Conservation (phyloP, 2,888 invertebrate genomes). For the Bhutanitis thaidina region DNA sequence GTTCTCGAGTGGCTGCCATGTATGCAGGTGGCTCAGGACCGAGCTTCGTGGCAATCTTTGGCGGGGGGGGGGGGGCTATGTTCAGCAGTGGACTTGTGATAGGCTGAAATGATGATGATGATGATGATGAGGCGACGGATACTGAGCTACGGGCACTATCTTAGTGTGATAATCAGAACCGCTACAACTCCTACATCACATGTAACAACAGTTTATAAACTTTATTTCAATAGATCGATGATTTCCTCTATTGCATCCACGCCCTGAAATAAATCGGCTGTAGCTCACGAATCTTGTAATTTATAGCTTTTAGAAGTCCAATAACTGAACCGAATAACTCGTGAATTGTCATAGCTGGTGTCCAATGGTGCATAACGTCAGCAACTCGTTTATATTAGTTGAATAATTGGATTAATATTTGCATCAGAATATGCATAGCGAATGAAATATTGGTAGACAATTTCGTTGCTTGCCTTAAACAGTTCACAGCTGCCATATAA, state of each 20-base stretch:
- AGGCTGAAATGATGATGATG: too few relatives aligned
- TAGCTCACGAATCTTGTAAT: slow-evolving; percentile 1
- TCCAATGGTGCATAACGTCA: background rate
- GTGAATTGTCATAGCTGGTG: slow-evolving; percentile 5
- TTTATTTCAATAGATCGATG: background rate
- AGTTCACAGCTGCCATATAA: too few relatives aligned
- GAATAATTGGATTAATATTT: background rate
- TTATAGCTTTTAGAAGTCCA: background rate
- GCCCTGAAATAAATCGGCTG: background rate
- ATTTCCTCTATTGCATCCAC: background rate
- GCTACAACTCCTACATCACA: too few relatives aligned
- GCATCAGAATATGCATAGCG: background rate
- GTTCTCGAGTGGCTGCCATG: too few relatives aligned
- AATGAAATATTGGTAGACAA: background rate
- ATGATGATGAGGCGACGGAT: too few relatives aligned
- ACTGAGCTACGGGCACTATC: too few relatives aligned
- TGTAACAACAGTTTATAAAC: background rate
- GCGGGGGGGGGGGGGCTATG: too few relatives aligned
- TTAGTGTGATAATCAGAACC: too few relatives aligned
- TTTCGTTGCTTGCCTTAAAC: too few relatives aligned
- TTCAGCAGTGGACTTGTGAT: too few relatives aligned
- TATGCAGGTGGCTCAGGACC: too few relatives aligned
- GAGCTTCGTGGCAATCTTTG: too few relatives aligned
- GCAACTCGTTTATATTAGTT: background rate
- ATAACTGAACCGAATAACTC: background rate